Evolutionary conservation across 1,140 invertebrate genomes (phyloP), one percentile per base, ranked within the genome.

Genomic region (Cryptotermes secundus): DNA sequence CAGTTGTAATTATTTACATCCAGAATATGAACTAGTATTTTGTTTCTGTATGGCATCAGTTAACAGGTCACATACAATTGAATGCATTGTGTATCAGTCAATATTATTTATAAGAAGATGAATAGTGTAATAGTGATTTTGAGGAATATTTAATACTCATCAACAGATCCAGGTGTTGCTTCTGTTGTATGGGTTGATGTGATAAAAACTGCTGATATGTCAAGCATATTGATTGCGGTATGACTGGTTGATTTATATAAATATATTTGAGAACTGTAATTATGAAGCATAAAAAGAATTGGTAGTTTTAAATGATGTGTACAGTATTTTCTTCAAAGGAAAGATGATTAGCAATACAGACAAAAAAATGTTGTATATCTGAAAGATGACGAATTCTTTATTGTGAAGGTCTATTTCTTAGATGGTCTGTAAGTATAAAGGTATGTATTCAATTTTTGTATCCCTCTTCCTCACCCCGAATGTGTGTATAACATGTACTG

Each of bases 321-420:
- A n/a, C 59, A 72, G 59, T 72, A 72, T 72, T 72, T 72, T 72
- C 59, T 72, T 72, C 59, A 72, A 72, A 16, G 31, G 59, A n/a
- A 72, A 72, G n/a, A n/a, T 6, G 31, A 31, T 72, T 72, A 72
- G 59, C 59, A 72, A 72, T 72, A n/a, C 9, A 72, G 59, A 72
- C 7, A n/a, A 31, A 7, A 4, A 72, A 31, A 72, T 10, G 59
- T n/a, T 14, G 14, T n/a, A 72, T 72, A 59, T 59, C 19, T 59
- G 19, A 59, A 59, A 24, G 53, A 9, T 59, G 53, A 59, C 19
- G 6, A 59, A 59, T 9, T 59, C 19, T 59, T 59, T 59, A 59
- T 59, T 59, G 53, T 59, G 53, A 59, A 24, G 53, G 53, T 59
- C 53, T 24, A 59, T 59, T 59, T 59, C 53, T 9, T 59, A 59